Evolutionary conservation across 2,797 vertebrate species (phyloP), one percentile per base, ranked within the genome.

Genomic region (Aratinga solstitialis): DNA sequence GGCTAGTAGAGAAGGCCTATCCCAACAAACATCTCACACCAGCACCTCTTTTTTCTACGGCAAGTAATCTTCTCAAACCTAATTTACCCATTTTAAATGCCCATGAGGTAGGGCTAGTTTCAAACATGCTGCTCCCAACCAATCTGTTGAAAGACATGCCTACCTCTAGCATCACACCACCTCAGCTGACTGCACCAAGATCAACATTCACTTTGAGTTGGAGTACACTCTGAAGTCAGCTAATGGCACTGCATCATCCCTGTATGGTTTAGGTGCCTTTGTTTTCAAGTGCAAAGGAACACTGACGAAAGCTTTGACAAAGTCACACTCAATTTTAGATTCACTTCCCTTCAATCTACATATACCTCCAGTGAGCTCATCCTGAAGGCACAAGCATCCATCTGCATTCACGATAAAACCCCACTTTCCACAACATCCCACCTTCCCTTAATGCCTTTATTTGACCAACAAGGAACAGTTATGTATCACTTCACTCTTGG

Each of bases 211-310:
- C 59, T 43, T 32, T 32, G 45, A 56, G 74, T 1, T 29, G 36
- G 34, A 23, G 40, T 10, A 40, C 42, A 40, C 42, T 71, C 54
- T 13, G 4, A 61, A 43, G 58, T n/a, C 69, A 59, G 27, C 38
- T 83, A 47, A 54, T 23, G 42, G 68, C 72, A 43, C 48, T 36
- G 47, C 83, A 59, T 67, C 77, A 59, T 32, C 76, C 79, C 54
- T 0, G 0, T 5, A 30, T 1, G 0, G 22, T 27, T 65, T 14
- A 34, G 32, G 26, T 51, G 67, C 61, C 63, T 53, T 47, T 32
- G 63, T 48, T 91, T 87, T 21, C 84, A 66, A 42, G 19, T 18
- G n/a, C 62, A 81, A n/a, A n/a, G 4, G 27, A 83, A 30, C 73
- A 69, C 65, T 43, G 10, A 88, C 24, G 24, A 69, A 40, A 9